Evolutionary conservation across 1,140 invertebrate genomes (phyloP), one percentile per base, ranked within the genome.

Genomic region (Aethina tumida): DNA sequence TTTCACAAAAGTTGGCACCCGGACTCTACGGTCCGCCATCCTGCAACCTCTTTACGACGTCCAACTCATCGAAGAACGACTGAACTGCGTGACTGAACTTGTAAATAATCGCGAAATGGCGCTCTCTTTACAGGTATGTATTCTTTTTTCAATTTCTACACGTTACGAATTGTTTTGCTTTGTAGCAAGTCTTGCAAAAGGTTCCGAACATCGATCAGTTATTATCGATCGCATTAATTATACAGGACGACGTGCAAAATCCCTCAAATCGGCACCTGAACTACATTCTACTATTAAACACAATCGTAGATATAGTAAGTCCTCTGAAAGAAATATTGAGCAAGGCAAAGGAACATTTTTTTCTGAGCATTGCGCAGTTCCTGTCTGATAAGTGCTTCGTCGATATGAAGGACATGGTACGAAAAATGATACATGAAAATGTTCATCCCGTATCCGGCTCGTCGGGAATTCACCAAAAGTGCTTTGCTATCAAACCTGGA

Each of bases 401-500:
- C 19, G 31, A 36, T 27, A 42, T 60, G 6, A 55, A 50, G 39
- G 42, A 50, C 32, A 5, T 49, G 9, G 32, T 58, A 5, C 37
- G 50, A 39, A 64, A 67, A 32, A 67, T 85, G 1, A 73, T 95
- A 33, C 74, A 84, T 62, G 73, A 80, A 34, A 81, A 90, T 50
- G 75, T 77, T 2, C 63, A 70, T 35, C 43, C 64, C 26, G 73
- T 73, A 15, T 74, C 70, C 50, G 75, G 73, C 15, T 67, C 77
- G n/a, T 75, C 76, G 58, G 84, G 81, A 1, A 73, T 70, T 33
- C 70, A 80, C 38, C 84, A 92, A 63, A 72, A 87, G 50, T 84
- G 82, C 56, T 90, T 88, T 64, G 85, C 87, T 18, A 78, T 95
- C 2, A 88, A 82, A 64, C 66, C 71, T 13, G 73, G 76, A 13